Evolutionary conservation across 2,797 vertebrate species (phyloP), one percentile per base, ranked within the genome.

Genomic region (Artibeus jamaicensis): DNA sequence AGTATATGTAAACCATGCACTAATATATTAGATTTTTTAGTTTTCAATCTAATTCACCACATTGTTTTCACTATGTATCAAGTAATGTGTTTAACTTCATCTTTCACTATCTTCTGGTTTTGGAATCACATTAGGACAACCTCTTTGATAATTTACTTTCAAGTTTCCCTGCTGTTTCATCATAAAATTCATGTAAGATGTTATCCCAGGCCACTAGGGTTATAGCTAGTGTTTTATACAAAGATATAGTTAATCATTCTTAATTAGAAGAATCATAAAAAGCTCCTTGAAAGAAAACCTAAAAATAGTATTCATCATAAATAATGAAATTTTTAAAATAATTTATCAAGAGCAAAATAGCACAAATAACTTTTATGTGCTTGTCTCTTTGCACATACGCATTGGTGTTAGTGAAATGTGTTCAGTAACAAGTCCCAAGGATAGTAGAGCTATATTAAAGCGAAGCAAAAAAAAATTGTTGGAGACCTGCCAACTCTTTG

Each of bases 311-410:
- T 7, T 55, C 34, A 57, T 70, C 65, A 95, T 94, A 97, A 91
- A 94, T 86, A 32, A 39, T 93, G 21, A 53, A 2, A 9, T 96
- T 97, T 96, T 93, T n/a, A n/a, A n/a, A 94, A 91, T 57, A 96
- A 82, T 91, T 91, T 96, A 92, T 92, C 48, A 77, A 86, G 71
- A 87, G 65, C 85, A 73, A 84, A 92, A 22, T 50, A 97, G 78
- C 77, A 73, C 34, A 83, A 97, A 84, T 84, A 95, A 90, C 6
- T 94, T 96, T 84, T 92, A 83, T 90, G 50, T 88, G 29, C 39
- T 95, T 93, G 32, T 73, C 86, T 95, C 24, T 95, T 79, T 22
- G 78, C 70, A 87, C 39, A 39, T 62, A 55, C 42, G 65, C 4
- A 59, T 94, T 96, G 93, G n/a, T 9, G 29, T 90, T 86, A 26